A percentile compares a stretch with the other conserved stretches of the same genome.
Conservation (phyloP, 2,113 vertebrate genomes). For the Tychaedon coryphoeus region DNA sequence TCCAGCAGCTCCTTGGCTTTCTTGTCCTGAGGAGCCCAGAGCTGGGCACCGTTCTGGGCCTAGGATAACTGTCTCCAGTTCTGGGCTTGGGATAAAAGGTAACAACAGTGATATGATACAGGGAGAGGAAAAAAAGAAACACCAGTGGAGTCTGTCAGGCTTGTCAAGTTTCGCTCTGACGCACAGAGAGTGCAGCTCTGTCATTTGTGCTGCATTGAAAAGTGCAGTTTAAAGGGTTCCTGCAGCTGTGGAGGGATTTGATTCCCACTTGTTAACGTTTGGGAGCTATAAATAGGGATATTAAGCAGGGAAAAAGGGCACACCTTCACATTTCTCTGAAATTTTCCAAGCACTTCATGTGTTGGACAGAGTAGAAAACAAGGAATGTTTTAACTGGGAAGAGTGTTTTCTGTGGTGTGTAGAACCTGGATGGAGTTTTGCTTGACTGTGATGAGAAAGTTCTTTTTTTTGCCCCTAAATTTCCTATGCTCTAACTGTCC, state of each 20-base stretch:
- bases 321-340: neutral
- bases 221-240: neutral
- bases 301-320: neutral
- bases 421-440: neutral
- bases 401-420: neutral
- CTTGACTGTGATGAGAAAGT: neutral
- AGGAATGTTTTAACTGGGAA: neutral
- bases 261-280: neutral
- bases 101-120: neutral
- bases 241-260: neutral
- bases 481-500: neutral
- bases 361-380: neutral
- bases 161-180: constrained; percentile 11
- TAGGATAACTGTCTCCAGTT: neutral
- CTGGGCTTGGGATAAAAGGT: neutral
- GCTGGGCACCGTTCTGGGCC: neutral
- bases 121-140: neutral
- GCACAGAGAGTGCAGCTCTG: neutral
- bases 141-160: constrained; percentile 25
- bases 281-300: neutral
- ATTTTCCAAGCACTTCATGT: neutral
- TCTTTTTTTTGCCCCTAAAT: neutral
- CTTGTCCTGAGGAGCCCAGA: neutral
- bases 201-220: neutral
- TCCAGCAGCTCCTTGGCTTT: neutral